Evolutionary conservation across 1,140 invertebrate genomes (phyloP), one percentile per base, ranked within the genome.

Genomic region (Drosophila sturtevanti): DNA sequence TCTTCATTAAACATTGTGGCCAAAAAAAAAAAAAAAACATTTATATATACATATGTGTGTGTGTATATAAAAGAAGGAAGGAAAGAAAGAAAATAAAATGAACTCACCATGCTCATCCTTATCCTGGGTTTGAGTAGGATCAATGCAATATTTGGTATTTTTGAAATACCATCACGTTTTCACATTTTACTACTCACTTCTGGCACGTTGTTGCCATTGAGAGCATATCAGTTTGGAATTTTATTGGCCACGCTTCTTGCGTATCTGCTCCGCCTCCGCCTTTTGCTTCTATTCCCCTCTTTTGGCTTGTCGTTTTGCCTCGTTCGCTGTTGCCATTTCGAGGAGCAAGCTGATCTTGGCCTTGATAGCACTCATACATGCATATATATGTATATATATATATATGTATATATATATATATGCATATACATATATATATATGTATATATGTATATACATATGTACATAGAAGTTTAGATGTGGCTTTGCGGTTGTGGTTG

Each of bases 181-280:
- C 65, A 84, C 84, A 87, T 87, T 87, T 87, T 89, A 87, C 84
- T 89, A 87, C 82, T 87, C 82, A 87, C 84, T 87, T 87, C 68
- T 89, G 82, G 84, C 82, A 87, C 84, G 84, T 84, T 87, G 84
- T 84, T 87, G 85, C 84, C 84, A 87, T 87, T 89, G 84, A 87
- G 84, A 87, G 84, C 84, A 89, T 84, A 89, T 87, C 84, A 89
- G 84, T 72, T 89, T 74, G 84, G 77, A 84, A 87, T 87, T 87
- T 87, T 87, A 87, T 87, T 87, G 84, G 84, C 84, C 84, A 87
- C 84, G 84, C 84, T 87, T 89, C 77, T 77, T 75, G 69, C 75
- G 67, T 82, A 78, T 72, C 75, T 63, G n/a, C 38, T 61, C 21
- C 44, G 54, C 21, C 27, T 12, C 12, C 18, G 48, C 10, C 31